Evolutionary conservation across 2,888 invertebrate genomes (phyloP).

Genomic region (Bellardia bayeri): DNA sequence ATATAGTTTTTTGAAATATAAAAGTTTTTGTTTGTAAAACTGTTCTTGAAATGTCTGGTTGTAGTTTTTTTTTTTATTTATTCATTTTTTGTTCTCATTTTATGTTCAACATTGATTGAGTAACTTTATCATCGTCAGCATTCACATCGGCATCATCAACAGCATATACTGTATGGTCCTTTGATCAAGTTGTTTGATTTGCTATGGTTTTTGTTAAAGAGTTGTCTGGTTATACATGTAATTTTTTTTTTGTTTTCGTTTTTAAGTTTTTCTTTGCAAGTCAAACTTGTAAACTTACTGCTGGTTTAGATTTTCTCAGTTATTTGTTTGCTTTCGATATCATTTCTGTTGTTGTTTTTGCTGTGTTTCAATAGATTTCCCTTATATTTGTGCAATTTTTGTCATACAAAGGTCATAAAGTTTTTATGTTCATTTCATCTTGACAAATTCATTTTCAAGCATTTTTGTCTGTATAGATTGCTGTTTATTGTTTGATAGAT

Average conservation of each 20-base stretch:
- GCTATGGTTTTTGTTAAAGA: conserved; percentile 44
- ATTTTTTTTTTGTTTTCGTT: background rate
- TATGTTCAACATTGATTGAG: conserved; percentile 46
- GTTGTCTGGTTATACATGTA: conserved; percentile 43
- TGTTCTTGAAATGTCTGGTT: conserved; percentile 45
- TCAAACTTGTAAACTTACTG: conserved; percentile 52
- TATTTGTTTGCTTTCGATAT: conserved; percentile 14
- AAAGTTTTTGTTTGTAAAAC: conserved; percentile 27
- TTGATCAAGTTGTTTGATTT: conserved; percentile 50
- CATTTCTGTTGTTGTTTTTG: conserved; percentile 25
- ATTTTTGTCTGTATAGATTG: background rate
- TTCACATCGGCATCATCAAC: conserved; percentile 9
- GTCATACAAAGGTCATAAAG: conserved; percentile 55
- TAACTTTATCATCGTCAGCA: conserved; percentile 42
- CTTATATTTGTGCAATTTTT: conserved; percentile 2
- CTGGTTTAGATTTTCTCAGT: conserved; percentile 26
- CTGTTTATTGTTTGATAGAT: conserved; percentile 14
- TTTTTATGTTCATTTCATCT: conserved; percentile 31
- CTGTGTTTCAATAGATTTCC: conserved; percentile 1
- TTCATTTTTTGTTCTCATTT: conserved; percentile 14
- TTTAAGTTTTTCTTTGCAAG: background rate
- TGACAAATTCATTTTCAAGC: conserved; percentile 30
- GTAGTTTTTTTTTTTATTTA: background rate
- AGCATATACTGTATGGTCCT: conserved; percentile 24
- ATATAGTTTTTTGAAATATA: background rate